These are phyloP conservation scores for Tinea semifulvella DNA, from an alignment of 2,888 invertebrate genomes.

Conservation along the genomic window DNA sequence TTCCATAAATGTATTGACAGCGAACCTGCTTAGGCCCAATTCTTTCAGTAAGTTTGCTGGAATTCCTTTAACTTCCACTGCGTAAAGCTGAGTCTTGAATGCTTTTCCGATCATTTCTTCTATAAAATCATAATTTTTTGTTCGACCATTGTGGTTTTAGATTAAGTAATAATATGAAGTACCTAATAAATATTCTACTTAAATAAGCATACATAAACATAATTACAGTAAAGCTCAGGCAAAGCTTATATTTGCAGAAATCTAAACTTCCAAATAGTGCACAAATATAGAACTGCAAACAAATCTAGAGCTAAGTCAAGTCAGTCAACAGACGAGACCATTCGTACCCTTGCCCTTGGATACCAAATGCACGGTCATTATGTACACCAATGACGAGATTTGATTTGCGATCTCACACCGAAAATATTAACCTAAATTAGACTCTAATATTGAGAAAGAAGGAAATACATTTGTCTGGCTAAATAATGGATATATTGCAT, in stretches of 20 bases:
- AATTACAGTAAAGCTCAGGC: no score
- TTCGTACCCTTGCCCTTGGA: constrained; percentile 56
- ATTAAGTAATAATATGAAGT: no score
- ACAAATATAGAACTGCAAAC: not conserved
- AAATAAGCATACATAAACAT: no score
- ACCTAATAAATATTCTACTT: no score
- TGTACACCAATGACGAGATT: constrained; percentile 13
- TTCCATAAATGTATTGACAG: no score
- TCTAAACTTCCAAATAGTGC: not conserved
- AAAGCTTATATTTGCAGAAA: not conserved
- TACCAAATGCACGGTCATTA: constrained; percentile 52
- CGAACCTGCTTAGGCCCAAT: no score
- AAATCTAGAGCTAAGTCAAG: not conserved
- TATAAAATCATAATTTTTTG: no score
- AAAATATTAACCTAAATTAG: not conserved
- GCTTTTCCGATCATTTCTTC: no score
- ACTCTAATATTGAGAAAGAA: not conserved
- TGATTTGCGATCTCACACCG: not conserved
- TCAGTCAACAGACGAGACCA: constrained; percentile 38
- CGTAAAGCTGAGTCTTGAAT: no score
- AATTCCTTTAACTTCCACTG: no score
- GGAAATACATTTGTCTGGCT: constrained; percentile 23
- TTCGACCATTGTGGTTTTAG: no score
- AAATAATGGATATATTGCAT: constrained; percentile 23
- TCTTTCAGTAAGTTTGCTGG: no score